These are phyloP conservation scores for Dasypogon diadema DNA, from an alignment of 2,888 invertebrate genomes.

Conservation along the genomic window DNA sequence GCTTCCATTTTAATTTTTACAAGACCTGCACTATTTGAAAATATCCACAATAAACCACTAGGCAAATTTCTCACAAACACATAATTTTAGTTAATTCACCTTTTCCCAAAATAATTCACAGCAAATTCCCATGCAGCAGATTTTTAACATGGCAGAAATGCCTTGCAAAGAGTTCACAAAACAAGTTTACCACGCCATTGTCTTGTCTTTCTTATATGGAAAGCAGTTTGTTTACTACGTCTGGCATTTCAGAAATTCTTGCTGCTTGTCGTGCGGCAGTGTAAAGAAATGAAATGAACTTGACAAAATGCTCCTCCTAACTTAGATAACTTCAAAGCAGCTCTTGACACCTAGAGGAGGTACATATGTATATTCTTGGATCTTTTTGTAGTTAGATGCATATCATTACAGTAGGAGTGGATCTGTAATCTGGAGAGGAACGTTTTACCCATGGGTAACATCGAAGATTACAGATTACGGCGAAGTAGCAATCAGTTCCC, in stretches of 20 bases:
- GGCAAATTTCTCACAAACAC: too few relatives aligned
- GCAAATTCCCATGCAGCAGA: too few relatives aligned
- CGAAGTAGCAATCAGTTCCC: neutral
- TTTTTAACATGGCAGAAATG: neutral
- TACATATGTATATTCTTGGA: neutral
- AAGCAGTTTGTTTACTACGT: neutral
- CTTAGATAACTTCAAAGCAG: constrained; percentile 6
- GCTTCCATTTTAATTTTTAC: too few relatives aligned
- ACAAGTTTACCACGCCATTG: neutral
- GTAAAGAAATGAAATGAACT: constrained; percentile 12
- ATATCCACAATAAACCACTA: too few relatives aligned
- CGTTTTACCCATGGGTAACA: neutral
- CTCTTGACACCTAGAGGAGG: neutral
- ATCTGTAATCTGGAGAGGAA: neutral
- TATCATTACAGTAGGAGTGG: neutral
- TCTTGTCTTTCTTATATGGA: neutral
- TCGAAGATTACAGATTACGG: neutral
- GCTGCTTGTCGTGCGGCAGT: neutral
- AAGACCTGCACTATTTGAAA: too few relatives aligned
- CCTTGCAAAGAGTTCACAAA: too few relatives aligned
- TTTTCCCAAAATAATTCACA: too few relatives aligned
- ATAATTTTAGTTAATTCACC: too few relatives aligned
- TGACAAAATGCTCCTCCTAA: constrained; percentile 14
- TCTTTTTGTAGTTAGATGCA: neutral
- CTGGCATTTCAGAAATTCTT: neutral